phyloP scores from a whole-genome alignment of 2,797 vertebrate species.

The Acrossocheilus wenchowensis region DNA sequence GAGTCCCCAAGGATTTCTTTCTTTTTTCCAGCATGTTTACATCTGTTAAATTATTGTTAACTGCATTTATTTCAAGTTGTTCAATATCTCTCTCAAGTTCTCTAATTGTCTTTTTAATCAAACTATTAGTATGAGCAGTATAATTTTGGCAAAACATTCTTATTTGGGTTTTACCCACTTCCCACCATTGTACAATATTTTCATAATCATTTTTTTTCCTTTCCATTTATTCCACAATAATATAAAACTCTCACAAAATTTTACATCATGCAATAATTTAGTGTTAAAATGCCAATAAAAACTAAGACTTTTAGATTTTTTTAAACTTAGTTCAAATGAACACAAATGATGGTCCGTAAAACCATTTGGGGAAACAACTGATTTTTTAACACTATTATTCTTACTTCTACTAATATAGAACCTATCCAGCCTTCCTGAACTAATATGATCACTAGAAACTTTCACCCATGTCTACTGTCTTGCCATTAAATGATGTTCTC shows the following conservation, averaged over 20 bases:
- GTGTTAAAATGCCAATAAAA: neutral
- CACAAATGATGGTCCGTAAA: neutral
- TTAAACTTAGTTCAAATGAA: neutral
- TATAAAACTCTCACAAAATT: neutral
- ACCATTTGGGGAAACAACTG: neutral
- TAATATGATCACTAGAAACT: neutral
- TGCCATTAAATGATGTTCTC: neutral
- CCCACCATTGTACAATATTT: neutral
- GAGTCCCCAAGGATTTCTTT: neutral
- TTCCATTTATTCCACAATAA: neutral
- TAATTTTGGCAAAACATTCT: slow-evolving; percentile 3
- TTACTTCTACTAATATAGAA: neutral
- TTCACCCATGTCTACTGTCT: neutral
- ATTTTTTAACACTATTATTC: neutral
- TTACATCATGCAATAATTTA: neutral
- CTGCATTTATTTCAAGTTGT: neutral
- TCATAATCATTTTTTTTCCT: neutral
- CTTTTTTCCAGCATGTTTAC: neutral
- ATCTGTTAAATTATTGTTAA: neutral
- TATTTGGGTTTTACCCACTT: neutral
- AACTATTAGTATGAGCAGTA: neutral
- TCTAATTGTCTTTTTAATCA: neutral
- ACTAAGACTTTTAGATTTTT: neutral
- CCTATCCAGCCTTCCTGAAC: neutral
- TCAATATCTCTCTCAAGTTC: neutral